A percentile compares a stretch with the other conserved stretches of the same genome.
These are phyloP conservation scores for Mechanitis mazaeus DNA, from an alignment of 2,888 invertebrate species.

Conservation along the genomic window DNA sequence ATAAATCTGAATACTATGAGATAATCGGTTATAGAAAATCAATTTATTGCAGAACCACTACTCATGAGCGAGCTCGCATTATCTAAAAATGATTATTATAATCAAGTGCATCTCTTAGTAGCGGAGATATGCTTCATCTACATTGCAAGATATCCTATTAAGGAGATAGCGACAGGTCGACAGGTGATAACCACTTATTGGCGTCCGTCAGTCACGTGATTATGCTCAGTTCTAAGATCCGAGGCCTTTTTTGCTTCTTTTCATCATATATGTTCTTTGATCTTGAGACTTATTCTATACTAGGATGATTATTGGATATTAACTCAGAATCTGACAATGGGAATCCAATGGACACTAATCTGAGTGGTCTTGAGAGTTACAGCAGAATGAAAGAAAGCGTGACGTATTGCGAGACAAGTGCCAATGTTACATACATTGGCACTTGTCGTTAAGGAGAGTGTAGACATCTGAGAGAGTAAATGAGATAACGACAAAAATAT, in stretches of 20 bases:
- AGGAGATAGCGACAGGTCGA: conserved; percentile 30
- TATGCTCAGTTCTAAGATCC: conserved; percentile 9
- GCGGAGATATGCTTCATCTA: conserved; percentile 28
- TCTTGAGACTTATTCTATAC: conserved; percentile 21
- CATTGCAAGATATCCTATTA: conserved; percentile 28
- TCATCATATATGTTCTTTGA: conserved; percentile 15
- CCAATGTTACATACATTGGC: conserved; percentile 15
- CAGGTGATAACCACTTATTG: conserved; percentile 28
- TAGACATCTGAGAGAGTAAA: conserved; percentile 11
- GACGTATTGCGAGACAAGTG: conserved; percentile 41
- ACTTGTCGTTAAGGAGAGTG: conserved; percentile 10
- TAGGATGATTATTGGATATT: conserved; percentile 38
- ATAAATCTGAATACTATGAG: conserved; percentile 2
- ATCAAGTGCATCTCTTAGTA: conserved; percentile 27
- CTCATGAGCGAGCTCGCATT: conserved; percentile 16
- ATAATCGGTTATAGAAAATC: conserved; percentile 11
- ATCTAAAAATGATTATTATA: conserved; percentile 26
- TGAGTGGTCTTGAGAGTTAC: conserved; percentile 44
- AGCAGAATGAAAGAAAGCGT: conserved; percentile 59
- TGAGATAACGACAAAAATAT: not conserved
- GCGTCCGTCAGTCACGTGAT: conserved; percentile 22
- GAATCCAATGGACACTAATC: conserved; percentile 45
- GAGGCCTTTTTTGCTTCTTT: conserved; percentile 8
- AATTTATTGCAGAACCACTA: conserved; percentile 21
- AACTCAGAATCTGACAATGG: conserved; percentile 41